Evolutionary conservation across 1,140 invertebrate genomes (phyloP).

Genomic region (Drosophila pandora): DNA sequence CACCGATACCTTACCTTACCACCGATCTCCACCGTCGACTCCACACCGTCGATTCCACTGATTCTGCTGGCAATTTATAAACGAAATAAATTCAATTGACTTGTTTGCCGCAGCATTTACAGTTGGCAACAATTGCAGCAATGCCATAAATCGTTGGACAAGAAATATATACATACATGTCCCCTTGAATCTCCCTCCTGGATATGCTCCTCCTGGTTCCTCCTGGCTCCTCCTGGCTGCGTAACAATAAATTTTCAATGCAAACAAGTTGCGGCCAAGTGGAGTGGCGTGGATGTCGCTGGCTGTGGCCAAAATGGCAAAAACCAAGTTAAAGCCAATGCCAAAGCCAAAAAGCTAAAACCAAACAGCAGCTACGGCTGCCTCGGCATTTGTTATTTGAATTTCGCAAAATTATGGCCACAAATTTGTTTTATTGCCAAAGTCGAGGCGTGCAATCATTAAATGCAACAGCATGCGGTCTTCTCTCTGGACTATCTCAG

Average conservation of each 20-base stretch:
- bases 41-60: slow-evolving; percentile 16
- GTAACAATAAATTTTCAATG: slow-evolving; percentile 82
- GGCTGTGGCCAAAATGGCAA: slow-evolving; percentile 18
- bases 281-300: neutral
- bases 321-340: slow-evolving; percentile 7
- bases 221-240: slow-evolving; percentile 43
- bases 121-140: slow-evolving; percentile 82
- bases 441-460: slow-evolving; percentile 82
- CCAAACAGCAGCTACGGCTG: slow-evolving; percentile 19
- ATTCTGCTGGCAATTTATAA: slow-evolving; percentile 74
- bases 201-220: slow-evolving; percentile 8
- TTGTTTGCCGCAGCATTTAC: slow-evolving; percentile 82
- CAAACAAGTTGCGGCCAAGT: slow-evolving; percentile 67
- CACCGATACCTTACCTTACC: neutral
- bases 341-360: neutral
- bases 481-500: slow-evolving; percentile 8
- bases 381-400: slow-evolving; percentile 76
- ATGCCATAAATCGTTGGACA: slow-evolving; percentile 79
- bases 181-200: slow-evolving; percentile 5
- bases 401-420: slow-evolving; percentile 81
- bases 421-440: slow-evolving; percentile 83
- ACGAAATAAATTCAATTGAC: slow-evolving; percentile 83
- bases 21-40: neutral
- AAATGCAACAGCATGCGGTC: slow-evolving; percentile 82
- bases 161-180: slow-evolving; percentile 9